Evolutionary conservation across 2,888 invertebrate species (phyloP), one percentile per base, ranked within the genome.

Genomic region (Lacanobia oleracea): DNA sequence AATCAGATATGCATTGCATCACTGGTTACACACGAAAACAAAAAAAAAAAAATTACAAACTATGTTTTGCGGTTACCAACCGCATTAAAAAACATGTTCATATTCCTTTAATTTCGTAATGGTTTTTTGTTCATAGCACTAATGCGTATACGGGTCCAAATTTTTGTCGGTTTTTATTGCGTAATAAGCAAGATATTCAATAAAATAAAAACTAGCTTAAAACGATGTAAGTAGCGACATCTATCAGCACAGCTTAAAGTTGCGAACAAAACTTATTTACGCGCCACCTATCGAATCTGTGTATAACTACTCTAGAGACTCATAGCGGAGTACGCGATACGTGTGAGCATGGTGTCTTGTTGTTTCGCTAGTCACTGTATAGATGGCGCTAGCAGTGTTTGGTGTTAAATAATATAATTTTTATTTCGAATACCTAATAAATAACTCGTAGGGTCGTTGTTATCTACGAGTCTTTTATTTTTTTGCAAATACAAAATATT

Each of bases 331-430:
- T 71, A 63, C 14, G 6, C 14, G 6, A 21, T 1, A 9, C 2
- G n/a, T n/a, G n/a, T n/a, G 12, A 53, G 64, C 14, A 5, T 1
- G 7, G 6, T 27, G 7, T 2, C 6, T 6, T 33, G 7, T 43
- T 18, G 33, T 33, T 56, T 40, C 2, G 10, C 6, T 0, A 0
- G 9, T 37, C 2, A 5, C 40, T 43, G 61, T n/a, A 72, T 71
- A 89, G 89, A 79, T 87, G 87, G 86, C 89, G 86, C 61, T 81
- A 77, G 80, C 76, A 43, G 23, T 64, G 7, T 33, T 27, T 54
- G 27, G 4, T 51, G 18, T 33, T 33, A 33, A 33, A 33, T 33
- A 27, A 27, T 27, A 27, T n/a, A n/a, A n/a, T n/a, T n/a, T n/a
- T n/a, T n/a, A n/a, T n/a, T n/a, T n/a, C n/a, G n/a, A n/a, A n/a